phyloP scores from a whole-genome alignment of 2,797 vertebrate species.

The Schizopygopsis malacanthus region DNA sequence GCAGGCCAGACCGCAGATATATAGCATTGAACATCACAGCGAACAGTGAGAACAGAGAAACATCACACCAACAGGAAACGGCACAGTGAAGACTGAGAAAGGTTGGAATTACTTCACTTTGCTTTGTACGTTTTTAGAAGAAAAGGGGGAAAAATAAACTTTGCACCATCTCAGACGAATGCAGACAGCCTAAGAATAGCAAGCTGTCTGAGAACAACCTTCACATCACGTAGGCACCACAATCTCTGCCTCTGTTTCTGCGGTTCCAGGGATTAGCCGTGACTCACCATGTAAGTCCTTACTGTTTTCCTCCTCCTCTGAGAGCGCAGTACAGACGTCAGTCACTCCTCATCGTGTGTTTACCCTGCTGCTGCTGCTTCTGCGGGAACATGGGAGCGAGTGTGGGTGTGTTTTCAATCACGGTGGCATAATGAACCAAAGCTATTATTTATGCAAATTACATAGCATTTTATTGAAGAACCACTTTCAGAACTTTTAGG shows the following conservation, averaged over 20 bases:
- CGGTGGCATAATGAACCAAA: conserved; percentile 28
- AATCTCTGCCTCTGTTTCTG: conserved; percentile 29
- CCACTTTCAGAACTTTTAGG: conserved; percentile 22
- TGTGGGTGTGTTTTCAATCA: conserved; percentile 54
- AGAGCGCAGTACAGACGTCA: conserved; percentile 19
- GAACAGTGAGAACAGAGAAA: conserved; percentile 23
- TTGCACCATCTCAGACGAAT: neutral
- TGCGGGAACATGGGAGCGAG: neutral
- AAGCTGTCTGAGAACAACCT: conserved; percentile 42
- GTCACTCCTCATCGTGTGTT: conserved; percentile 33
- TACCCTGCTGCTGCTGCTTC: conserved; percentile 1
- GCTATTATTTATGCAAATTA: conserved; percentile 35
- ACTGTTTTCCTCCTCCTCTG: conserved; percentile 10
- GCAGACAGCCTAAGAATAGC: conserved; percentile 51
- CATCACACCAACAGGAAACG: conserved; percentile 16
- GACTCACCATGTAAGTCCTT: conserved; percentile 36
- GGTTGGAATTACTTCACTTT: conserved; percentile 28
- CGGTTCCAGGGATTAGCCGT: conserved; percentile 34
- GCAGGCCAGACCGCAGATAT: conserved; percentile 39
- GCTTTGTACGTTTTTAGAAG: conserved; percentile 16
- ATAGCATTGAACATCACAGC: conserved; percentile 17
- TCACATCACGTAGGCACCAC: conserved; percentile 24
- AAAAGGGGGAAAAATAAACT: conserved; percentile 17
- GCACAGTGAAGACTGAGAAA: conserved; percentile 13
- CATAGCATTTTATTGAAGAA: conserved; percentile 16